Evolutionary conservation across 2,797 vertebrate genomes (phyloP), one percentile per base, ranked within the genome.

Genomic region (Aselliscus stoliczkanus): DNA sequence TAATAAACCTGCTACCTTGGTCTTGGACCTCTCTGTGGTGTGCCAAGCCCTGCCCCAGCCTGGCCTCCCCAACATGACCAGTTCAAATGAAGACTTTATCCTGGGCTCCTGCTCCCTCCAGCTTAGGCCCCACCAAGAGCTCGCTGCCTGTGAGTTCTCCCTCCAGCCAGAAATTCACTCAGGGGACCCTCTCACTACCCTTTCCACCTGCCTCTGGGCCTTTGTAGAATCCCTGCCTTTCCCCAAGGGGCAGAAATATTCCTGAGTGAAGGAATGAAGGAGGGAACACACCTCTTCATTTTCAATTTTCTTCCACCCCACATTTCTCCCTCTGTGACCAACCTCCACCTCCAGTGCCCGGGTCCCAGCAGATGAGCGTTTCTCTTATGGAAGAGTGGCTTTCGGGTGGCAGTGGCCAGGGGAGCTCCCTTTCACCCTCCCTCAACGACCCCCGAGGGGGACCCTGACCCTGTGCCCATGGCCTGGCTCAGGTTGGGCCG

Each of bases 401-500:
- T 62, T 31, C 54, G 1, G 0, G 31, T 4, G 37, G 4, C 10
- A 2, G 17, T 10, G 39, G 21, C 29, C 1, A 5, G 27, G 29
- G 4, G 18, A 0, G 37, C 58, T 75, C n/a, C n/a, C 10, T 83
- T 27, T 47, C 7, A 10, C 17, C 27, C 39, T 50, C 60, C 86
- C 17, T 34, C 17, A 0, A 18, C 6, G 0, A 2, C 42, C 25
- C 14, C 25, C 6, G 1, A 1, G 7, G 15, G 69, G 47, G 6
- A 9, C 12, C 47, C 93, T 95, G 39, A 96, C 3, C 21, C 25
- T 7, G 10, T 1, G n/a, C 39, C 67, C 23, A 0, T 50, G 50
- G 52, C 50, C 6, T 4, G 62, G 52, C 31, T 94, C 94, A 99
- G 99, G 97, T 99, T 98, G 91, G 99, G 99, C 1, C 98, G 99